phyloP scores from a whole-genome alignment of 2,888 invertebrate genomes.

The Sarcophaga rosellei region DNA sequence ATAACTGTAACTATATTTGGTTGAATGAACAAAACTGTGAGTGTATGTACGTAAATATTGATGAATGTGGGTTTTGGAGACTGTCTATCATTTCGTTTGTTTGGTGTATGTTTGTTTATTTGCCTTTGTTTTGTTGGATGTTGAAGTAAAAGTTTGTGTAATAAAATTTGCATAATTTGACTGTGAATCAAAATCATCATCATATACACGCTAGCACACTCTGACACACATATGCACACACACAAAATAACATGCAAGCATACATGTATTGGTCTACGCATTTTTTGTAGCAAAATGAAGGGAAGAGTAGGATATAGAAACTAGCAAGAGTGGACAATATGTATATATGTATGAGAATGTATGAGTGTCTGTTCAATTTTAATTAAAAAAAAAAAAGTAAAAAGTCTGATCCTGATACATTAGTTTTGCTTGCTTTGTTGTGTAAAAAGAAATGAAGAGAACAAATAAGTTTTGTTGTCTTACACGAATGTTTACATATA shows the following conservation, averaged over 20 bases:
- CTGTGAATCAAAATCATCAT: slow-evolving; percentile 65
- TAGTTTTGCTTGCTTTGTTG: slow-evolving; percentile 20
- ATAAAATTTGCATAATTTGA: slow-evolving; percentile 81
- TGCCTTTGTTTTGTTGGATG: neutral
- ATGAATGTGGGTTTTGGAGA: neutral
- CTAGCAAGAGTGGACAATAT: slow-evolving; percentile 51
- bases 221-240: neutral
- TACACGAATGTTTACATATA: slow-evolving; percentile 29
- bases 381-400: slow-evolving; percentile 13
- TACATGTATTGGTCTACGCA: neutral
- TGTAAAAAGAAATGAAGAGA: neutral
- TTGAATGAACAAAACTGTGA: too few relatives aligned
- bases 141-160: slow-evolving; percentile 79
- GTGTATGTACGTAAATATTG: neutral
- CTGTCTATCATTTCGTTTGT: slow-evolving; percentile 55
- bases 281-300: too few relatives aligned
- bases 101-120: slow-evolving; percentile 53
- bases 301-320: slow-evolving; percentile 12
- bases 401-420: neutral
- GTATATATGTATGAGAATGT: slow-evolving; percentile 21
- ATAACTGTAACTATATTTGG: too few relatives aligned
- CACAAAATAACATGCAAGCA: neutral
- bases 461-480: slow-evolving; percentile 51
- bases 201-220: slow-evolving; percentile 2
- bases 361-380: slow-evolving; percentile 26